Evolutionary conservation across 2,113 vertebrate genomes (phyloP).

Genomic region (Nibea coibor): DNA sequence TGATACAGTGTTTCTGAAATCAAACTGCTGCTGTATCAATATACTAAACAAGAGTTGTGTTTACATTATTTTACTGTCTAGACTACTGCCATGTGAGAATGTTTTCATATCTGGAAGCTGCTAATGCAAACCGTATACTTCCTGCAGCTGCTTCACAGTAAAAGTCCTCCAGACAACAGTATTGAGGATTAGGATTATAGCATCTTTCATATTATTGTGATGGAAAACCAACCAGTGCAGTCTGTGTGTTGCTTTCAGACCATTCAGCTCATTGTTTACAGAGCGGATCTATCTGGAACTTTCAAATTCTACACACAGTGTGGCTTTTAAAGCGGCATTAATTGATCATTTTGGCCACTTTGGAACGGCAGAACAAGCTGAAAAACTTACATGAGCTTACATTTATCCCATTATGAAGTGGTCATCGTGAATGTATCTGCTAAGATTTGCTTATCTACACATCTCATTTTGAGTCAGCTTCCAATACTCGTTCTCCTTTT

Average conservation of each 20-base stretch:
- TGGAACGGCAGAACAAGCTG: neutral
- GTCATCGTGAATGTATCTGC: neutral
- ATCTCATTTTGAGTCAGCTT: neutral
- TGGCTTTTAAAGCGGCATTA: neutral
- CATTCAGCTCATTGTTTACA: neutral
- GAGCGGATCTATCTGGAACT: neutral
- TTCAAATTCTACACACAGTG: neutral
- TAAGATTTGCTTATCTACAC: neutral
- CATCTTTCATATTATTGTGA: neutral
- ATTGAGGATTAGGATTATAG: neutral
- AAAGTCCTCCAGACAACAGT: neutral
- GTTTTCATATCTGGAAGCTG: neutral
- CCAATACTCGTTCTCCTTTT: neutral
- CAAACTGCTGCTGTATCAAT: neutral
- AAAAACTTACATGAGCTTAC: neutral
- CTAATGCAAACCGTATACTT: neutral
- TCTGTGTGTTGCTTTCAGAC: neutral
- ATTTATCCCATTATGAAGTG: neutral
- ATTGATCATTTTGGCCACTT: neutral
- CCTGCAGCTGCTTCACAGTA: neutral
- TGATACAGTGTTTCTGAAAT: neutral
- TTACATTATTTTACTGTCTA: neutral
- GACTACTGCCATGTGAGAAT: neutral
- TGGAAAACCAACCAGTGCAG: too few relatives aligned
- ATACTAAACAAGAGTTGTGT: neutral